phyloP scores from a whole-genome alignment of 2,888 invertebrate species.

The Apoda limacodes region DNA sequence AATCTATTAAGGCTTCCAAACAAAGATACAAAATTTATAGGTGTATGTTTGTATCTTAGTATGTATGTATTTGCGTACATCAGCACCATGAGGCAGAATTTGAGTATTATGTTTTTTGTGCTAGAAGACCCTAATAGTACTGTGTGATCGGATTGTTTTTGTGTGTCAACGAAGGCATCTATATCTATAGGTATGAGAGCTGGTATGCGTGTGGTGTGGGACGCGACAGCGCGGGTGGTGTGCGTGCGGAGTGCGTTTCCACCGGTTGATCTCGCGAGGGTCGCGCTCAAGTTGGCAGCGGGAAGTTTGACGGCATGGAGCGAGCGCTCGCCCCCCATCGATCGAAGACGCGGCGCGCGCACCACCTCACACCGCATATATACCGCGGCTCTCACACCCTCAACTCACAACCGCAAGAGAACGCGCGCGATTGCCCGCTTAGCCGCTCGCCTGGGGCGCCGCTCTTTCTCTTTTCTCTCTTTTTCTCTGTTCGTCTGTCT shows the following conservation, averaged over 20 bases:
- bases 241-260: slow-evolving; percentile 27
- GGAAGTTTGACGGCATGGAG: slow-evolving; percentile 44
- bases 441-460: slow-evolving; percentile 61
- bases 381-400: slow-evolving; percentile 47
- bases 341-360: slow-evolving; percentile 59
- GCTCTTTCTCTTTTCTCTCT: slow-evolving; percentile 67
- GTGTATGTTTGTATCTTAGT: too few species aligned
- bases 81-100: too few species aligned
- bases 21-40: too few species aligned
- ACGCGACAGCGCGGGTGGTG: too few species aligned
- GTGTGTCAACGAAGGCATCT: neutral
- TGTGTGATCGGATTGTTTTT: too few species aligned
- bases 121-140: too few species aligned
- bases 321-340: slow-evolving; percentile 39
- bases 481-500: slow-evolving; percentile 67
- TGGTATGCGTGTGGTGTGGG: slow-evolving; percentile 18
- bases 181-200: slow-evolving; percentile 5
- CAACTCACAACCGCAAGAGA: slow-evolving; percentile 61
- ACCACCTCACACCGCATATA: slow-evolving; percentile 53
- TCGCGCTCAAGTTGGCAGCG: slow-evolving; percentile 46
- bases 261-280: slow-evolving; percentile 57
- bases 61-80: too few species aligned
- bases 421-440: slow-evolving; percentile 66
- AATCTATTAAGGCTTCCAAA: too few species aligned
- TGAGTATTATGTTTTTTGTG: too few species aligned